Percentiles rank a stretch among this genome's conserved stretches.
These are phyloP conservation scores for Leptinotarsa juncta DNA, from an alignment of 2,888 invertebrate species.

Conservation along the genomic window DNA sequence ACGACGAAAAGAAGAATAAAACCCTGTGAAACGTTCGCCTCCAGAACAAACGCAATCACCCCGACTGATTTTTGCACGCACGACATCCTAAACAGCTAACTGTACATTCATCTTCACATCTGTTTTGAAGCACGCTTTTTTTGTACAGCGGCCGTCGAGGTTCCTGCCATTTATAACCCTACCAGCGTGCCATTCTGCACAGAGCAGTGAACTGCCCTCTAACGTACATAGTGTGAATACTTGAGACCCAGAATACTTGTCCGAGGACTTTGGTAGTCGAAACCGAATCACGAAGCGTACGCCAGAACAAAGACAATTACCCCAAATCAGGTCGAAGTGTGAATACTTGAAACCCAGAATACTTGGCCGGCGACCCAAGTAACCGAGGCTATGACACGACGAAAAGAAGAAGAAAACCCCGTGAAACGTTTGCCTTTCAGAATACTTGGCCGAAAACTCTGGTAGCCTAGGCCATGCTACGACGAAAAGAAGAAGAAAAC, in stretches of 20 bases:
- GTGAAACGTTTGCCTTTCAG: not conserved
- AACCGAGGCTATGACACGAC: too few relatives aligned
- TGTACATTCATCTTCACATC: slow-evolving; percentile 2
- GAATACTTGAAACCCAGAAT: too few relatives aligned
- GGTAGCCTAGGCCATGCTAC: too few relatives aligned
- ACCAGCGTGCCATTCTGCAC: slow-evolving; percentile 5
- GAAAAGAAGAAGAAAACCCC: not conserved
- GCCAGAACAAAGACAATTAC: not conserved
- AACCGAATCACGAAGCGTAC: too few relatives aligned
- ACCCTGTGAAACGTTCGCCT: not conserved
- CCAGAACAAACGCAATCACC: not conserved
- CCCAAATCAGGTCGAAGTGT: not conserved
- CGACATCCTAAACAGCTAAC: not conserved
- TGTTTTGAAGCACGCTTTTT: slow-evolving; percentile 14
- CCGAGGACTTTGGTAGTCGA: too few relatives aligned
- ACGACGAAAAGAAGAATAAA: too few relatives aligned
- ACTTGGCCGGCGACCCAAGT: too few relatives aligned
- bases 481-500: too few relatives aligned
- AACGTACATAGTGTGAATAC: too few relatives aligned
- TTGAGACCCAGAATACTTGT: too few relatives aligned
- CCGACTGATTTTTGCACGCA: not conserved
- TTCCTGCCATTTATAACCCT: slow-evolving; percentile 20
- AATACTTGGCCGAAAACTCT: too few relatives aligned
- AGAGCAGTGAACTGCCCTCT: too few relatives aligned
- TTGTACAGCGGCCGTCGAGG: slow-evolving; percentile 12